Evolutionary conservation across 53 echinoderm and acorn worm species (phyloP).

Genomic region (Temnopleurus reevesii): DNA sequence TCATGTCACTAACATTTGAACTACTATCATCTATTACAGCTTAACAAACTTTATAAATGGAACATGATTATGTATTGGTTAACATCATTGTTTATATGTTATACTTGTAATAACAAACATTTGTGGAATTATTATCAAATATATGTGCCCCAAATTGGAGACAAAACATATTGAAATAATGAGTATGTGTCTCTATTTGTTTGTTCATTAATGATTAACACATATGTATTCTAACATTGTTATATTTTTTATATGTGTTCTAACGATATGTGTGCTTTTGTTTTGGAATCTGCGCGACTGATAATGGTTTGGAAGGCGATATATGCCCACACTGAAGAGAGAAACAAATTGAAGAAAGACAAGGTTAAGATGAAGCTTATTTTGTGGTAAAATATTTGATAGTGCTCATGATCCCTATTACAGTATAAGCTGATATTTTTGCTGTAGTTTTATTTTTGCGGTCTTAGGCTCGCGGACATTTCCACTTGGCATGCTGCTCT

Average conservation of each 20-base stretch:
- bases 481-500: too few species aligned
- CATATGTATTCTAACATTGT: not conserved
- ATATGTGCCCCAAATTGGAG: not conserved
- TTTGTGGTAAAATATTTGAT: too few species aligned
- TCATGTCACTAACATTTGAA: too few species aligned
- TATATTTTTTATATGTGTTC: not conserved
- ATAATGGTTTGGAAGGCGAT: not conserved
- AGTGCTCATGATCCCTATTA: too few species aligned
- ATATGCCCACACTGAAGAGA: not conserved
- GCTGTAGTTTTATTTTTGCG: too few species aligned
- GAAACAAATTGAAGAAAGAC: not conserved
- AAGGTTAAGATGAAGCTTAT: not conserved
- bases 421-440: too few species aligned
- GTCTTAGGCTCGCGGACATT: too few species aligned
- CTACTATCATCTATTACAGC: too few species aligned
- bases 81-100: not conserved
- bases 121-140: constrained; percentile 2
- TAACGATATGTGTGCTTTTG: too few species aligned
- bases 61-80: not conserved
- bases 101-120: not conserved
- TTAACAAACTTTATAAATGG: not conserved
- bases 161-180: not conserved
- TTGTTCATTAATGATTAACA: not conserved
- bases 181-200: constrained; percentile 7
- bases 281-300: not conserved